These are phyloP conservation scores for Alfaro cultratus DNA, from an alignment of 2,797 vertebrate species.

Conservation along the genomic window DNA sequence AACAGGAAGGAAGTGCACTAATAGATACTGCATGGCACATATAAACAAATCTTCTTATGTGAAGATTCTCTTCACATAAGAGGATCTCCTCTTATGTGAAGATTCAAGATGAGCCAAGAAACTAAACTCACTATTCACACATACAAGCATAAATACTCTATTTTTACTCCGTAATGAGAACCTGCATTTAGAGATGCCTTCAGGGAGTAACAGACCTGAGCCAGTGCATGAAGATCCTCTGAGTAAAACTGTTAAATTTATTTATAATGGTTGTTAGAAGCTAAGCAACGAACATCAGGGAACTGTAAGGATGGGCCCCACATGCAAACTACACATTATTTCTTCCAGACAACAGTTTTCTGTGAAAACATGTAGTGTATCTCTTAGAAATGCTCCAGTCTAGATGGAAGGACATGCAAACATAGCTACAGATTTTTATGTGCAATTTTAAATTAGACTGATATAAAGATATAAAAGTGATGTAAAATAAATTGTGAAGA, in stretches of 20 bases:
- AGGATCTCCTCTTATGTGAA: neutral
- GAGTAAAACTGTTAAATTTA: conserved; percentile 46
- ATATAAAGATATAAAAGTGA: neutral
- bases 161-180: conserved; percentile 31
- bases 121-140: conserved; percentile 3
- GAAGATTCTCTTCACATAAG: neutral
- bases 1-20: conserved; percentile 3
- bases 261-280: conserved; percentile 26
- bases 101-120: conserved; percentile 7
- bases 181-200: conserved; percentile 55
- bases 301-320: neutral
- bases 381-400: neutral
- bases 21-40: neutral
- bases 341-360: neutral
- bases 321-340: neutral
- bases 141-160: neutral
- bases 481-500: neutral
- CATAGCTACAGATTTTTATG: neutral
- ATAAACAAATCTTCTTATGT: neutral
- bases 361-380: neutral
- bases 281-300: conserved; percentile 12
- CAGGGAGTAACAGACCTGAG: conserved; percentile 34
- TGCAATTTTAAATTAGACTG: neutral
- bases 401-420: neutral
- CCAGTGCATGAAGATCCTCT: conserved; percentile 51